Evolutionary conservation across 2,797 vertebrate species (phyloP).

Genomic region (Taenioides sp.): DNA sequence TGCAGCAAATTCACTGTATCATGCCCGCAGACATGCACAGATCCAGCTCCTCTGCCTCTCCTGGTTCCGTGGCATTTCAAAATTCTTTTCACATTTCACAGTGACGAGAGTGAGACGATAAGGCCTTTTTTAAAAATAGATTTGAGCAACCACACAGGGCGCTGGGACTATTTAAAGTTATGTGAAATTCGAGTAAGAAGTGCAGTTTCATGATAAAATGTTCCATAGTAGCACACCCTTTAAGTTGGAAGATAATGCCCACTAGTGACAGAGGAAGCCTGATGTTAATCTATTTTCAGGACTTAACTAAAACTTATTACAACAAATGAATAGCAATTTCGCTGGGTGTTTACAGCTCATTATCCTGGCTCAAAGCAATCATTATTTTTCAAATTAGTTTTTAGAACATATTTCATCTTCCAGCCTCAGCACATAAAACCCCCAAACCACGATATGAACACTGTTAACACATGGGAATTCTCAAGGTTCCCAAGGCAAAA

Average conservation of each 20-base stretch:
- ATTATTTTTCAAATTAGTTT: slow-evolving; percentile 9
- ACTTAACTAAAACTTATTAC: not conserved
- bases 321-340: not conserved
- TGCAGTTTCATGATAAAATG: not conserved
- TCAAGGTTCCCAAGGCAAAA: not conserved
- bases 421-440: not conserved
- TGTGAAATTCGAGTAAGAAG: too few relatives aligned
- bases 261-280: not conserved
- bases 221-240: not conserved
- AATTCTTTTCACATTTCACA: slow-evolving; percentile 30
- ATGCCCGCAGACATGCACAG: slow-evolving; percentile 9
- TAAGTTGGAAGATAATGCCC: not conserved
- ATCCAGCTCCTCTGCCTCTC: slow-evolving; percentile 1
- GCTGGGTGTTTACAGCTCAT: not conserved
- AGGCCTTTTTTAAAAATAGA: slow-evolving; percentile 54
- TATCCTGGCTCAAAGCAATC: slow-evolving; percentile 6
- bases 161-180: not conserved
- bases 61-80: slow-evolving; percentile 27
- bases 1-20: slow-evolving; percentile 6
- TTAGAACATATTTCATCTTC: not conserved
- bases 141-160: slow-evolving; percentile 6
- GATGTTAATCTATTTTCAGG: slow-evolving; percentile 1
- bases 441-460: not conserved
- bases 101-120: slow-evolving; percentile 34
- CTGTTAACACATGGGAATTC: not conserved